Percentiles rank a stretch among this genome's conserved stretches.
phyloP scores from a whole-genome alignment of 2,797 vertebrate genomes.

The Podarcis lilfordi region DNA sequence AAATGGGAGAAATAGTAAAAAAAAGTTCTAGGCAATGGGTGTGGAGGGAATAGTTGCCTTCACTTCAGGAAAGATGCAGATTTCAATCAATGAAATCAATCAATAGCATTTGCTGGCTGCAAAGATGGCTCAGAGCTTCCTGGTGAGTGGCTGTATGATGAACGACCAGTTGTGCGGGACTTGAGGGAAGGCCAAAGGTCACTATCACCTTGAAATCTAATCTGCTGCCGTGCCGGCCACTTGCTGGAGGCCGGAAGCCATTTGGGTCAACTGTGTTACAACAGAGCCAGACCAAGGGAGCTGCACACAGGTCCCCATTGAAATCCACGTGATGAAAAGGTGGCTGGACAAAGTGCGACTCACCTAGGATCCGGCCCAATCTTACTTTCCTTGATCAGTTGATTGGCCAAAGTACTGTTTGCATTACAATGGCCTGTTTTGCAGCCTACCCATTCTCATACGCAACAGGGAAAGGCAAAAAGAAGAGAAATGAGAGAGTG shows the following conservation, averaged over 20 bases:
- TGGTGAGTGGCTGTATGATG: slow-evolving; percentile 73
- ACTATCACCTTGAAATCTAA: slow-evolving; percentile 77
- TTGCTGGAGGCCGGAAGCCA: slow-evolving; percentile 37
- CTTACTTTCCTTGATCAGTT: background rate
- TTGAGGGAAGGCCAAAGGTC: slow-evolving; percentile 77
- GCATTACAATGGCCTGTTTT: background rate
- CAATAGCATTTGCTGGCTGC: slow-evolving; percentile 71
- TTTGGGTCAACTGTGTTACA: slow-evolving; percentile 16
- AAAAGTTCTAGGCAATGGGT: background rate
- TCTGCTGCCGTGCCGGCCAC: slow-evolving; percentile 61
- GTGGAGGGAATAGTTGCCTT: slow-evolving; percentile 13
- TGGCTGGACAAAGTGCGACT: background rate
- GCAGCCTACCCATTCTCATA: too few species aligned
- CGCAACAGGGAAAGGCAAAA: background rate
- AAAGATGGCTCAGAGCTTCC: slow-evolving; percentile 72
- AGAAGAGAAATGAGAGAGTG: background rate
- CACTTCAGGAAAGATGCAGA: slow-evolving; percentile 60
- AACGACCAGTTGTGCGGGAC: slow-evolving; percentile 69
- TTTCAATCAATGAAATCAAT: slow-evolving; percentile 79
- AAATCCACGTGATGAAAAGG: background rate
- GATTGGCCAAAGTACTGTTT: background rate
- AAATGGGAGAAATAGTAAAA: slow-evolving; percentile 11
- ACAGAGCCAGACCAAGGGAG: background rate
- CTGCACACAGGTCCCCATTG: background rate
- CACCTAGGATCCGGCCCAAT: background rate